phyloP scores from a whole-genome alignment of 2,113 vertebrate genomes.

The Dicerorhinus sumatrensis region DNA sequence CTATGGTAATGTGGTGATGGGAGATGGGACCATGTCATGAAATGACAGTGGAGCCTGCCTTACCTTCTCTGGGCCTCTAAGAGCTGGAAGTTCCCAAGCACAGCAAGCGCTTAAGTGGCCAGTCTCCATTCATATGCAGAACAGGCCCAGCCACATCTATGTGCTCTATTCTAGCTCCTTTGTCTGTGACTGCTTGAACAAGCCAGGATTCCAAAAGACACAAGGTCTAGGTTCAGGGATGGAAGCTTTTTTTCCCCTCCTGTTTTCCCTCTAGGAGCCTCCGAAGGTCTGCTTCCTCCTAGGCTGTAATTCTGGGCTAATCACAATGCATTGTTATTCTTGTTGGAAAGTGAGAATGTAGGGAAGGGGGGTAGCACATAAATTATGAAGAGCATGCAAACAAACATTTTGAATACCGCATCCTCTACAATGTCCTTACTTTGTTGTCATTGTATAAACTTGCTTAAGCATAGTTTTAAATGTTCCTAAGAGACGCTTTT shows the following conservation, averaged over 20 bases:
- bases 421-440: not conserved
- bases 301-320: not conserved
- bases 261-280: not conserved
- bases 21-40: not conserved
- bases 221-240: not conserved
- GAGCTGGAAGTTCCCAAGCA: not conserved
- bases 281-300: not conserved
- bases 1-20: not conserved
- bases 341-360: not conserved
- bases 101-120: not conserved
- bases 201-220: not conserved
- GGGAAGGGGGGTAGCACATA: not conserved
- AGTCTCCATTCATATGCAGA: not conserved
- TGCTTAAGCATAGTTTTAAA: not conserved
- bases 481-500: not conserved
- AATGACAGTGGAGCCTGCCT: not conserved
- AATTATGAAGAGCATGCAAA: not conserved
- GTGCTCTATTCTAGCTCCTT: not conserved
- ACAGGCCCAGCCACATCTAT: not conserved
- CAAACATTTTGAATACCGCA: not conserved
- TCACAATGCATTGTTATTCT: not conserved
- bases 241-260: not conserved
- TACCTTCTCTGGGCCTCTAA: not conserved
- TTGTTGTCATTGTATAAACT: not conserved
- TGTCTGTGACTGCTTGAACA: not conserved